Percentiles rank a stretch among this genome's conserved stretches.
These are phyloP conservation scores for Sarcophaga rosellei DNA, from an alignment of 2,888 invertebrate genomes.

Conservation along the genomic window DNA sequence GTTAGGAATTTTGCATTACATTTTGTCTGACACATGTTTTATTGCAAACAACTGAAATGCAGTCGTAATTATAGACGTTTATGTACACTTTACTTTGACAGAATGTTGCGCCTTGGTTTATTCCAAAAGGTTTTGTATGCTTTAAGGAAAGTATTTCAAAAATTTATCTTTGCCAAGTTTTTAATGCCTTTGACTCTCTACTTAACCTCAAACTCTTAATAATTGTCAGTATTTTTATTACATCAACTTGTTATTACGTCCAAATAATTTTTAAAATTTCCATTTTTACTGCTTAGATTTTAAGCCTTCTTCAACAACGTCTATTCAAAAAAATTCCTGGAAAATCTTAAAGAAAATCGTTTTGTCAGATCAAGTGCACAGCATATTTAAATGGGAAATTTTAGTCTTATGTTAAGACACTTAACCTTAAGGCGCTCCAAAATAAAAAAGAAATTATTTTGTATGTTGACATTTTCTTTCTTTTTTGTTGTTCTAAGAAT, in stretches of 20 bases:
- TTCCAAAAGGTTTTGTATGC: no score
- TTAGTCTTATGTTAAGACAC: conserved; percentile 7
- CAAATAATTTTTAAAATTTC: no score
- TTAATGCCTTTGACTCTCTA: no score
- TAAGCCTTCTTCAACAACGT: neutral
- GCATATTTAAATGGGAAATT: conserved; percentile 10
- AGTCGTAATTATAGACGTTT: no score
- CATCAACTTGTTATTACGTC: neutral
- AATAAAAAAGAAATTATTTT: neutral
- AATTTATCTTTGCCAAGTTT: no score
- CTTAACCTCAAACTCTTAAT: neutral
- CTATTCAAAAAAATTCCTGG: neutral
- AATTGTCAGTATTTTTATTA: neutral
- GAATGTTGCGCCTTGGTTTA: no score
- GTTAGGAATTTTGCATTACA: no score
- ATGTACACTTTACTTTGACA: no score
- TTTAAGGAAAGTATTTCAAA: no score
- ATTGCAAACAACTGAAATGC: no score
- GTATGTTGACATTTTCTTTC: conserved; percentile 7
- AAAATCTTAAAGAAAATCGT: conserved; percentile 14
- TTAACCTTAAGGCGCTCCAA: conserved; percentile 6
- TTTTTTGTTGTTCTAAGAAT: neutral
- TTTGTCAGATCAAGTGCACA: neutral
- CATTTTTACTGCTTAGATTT: no score
- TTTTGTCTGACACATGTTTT: no score